A percentile compares a stretch with the other conserved stretches of the same genome.
Evolutionary conservation across 1,140 invertebrate genomes (phyloP).

Genomic region (Drosophila melanogaster): DNA sequence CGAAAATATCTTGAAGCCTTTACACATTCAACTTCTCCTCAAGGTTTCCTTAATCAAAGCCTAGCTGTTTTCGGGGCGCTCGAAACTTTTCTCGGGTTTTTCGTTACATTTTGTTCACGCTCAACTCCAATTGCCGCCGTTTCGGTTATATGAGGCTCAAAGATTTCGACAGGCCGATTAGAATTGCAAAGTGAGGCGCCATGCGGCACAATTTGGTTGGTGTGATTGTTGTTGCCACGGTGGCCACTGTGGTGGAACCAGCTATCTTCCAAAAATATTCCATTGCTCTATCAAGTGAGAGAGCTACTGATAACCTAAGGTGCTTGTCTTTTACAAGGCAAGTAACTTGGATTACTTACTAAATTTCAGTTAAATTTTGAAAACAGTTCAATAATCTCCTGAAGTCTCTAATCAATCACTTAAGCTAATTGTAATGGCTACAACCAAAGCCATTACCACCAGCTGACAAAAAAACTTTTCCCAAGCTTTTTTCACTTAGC

Average conservation of each 20-base stretch:
- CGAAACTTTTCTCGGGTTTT: conserved; percentile 28
- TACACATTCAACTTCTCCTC: neutral
- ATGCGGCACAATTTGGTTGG: conserved; percentile 29
- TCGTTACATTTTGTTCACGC: conserved; percentile 27
- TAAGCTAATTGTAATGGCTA: conserved; percentile 17
- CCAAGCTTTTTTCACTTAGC: conserved; percentile 39
- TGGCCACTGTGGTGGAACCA: conserved; percentile 48
- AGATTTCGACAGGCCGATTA: conserved; percentile 67
- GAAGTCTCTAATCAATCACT: conserved; percentile 1
- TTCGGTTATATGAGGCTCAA: conserved; percentile 65
- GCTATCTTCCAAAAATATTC: conserved; percentile 6
- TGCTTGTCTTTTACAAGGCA: no score
- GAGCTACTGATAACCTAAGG: neutral
- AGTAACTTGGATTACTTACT: neutral
- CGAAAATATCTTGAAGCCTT: neutral
- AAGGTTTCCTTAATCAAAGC: conserved; percentile 11
- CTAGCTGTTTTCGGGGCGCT: neutral
- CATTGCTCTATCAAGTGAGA: neutral
- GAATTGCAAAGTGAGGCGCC: conserved; percentile 60
- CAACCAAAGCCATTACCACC: conserved; percentile 28
- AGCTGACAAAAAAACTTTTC: conserved; percentile 45
- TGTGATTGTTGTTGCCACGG: conserved; percentile 15
- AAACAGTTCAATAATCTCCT: neutral
- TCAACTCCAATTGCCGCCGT: conserved; percentile 47
- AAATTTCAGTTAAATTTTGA: neutral